Conservation (phyloP, 2,113 vertebrate species). For the Ariopsis seemanni region DNA sequence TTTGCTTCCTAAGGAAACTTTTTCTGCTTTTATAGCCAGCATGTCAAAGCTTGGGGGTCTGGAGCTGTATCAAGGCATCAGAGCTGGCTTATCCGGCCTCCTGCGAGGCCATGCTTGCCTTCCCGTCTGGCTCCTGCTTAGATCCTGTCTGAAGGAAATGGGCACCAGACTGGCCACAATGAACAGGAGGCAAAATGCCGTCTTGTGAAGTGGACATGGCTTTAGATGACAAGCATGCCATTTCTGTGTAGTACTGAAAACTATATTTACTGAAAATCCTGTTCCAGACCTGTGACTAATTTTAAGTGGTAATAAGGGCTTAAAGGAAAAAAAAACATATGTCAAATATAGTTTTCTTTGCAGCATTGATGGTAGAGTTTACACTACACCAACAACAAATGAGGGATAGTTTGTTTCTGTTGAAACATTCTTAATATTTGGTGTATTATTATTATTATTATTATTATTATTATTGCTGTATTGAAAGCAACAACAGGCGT, state of each 20-base stretch:
- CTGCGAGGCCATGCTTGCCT: conserved; percentile 64
- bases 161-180: conserved; percentile 59
- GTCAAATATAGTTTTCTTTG: neutral
- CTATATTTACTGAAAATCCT: neutral
- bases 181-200: conserved; percentile 49
- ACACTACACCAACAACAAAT: neutral
- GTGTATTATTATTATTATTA: neutral
- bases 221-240: conserved; percentile 27
- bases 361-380: neutral
- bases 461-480: neutral
- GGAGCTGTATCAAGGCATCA: conserved; percentile 60
- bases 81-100: conserved; percentile 70
- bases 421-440: neutral
- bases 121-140: conserved; percentile 68
- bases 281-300: neutral
- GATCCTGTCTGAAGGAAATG: conserved; percentile 67
- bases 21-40: conserved; percentile 47
- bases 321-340: neutral
- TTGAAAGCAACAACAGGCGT: neutral
- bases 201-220: conserved; percentile 41
- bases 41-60: conserved; percentile 56
- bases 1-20: conserved; percentile 37
- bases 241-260: conserved; percentile 25
- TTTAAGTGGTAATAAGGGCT: conserved; percentile 12
- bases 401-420: neutral